phyloP scores from a whole-genome alignment of 2,888 invertebrate genomes.

The Sclerodermus sp. region DNA sequence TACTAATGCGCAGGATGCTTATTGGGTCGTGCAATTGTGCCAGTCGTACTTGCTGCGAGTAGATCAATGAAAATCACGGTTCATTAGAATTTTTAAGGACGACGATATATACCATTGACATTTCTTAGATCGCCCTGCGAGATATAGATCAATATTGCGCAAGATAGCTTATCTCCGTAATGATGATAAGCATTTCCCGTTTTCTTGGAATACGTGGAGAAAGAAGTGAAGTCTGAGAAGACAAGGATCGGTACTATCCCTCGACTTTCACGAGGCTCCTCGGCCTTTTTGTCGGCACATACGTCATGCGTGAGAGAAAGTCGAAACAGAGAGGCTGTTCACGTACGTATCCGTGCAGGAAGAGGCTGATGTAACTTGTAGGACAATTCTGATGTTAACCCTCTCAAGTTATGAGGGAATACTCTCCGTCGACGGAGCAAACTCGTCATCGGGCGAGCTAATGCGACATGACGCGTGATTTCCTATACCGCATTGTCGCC shows the following conservation, averaged over 20 bases:
- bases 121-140: too few species aligned
- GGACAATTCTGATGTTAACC: conserved; percentile 1
- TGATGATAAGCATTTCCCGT: conserved; percentile 19
- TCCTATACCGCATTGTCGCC: conserved; percentile 14
- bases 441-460: conserved; percentile 14
- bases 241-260: conserved; percentile 17
- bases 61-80: too few species aligned
- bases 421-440: not conserved
- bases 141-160: conserved; percentile 15
- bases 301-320: not conserved
- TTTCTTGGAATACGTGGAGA: not conserved
- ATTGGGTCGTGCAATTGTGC: too few species aligned
- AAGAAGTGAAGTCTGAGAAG: conserved; percentile 5
- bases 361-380: conserved; percentile 1
- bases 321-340: conserved; percentile 1
- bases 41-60: too few species aligned
- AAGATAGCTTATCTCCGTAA: conserved; percentile 21
- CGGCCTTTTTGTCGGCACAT: not conserved
- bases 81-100: too few species aligned
- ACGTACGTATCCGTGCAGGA: not conserved
- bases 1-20: too few species aligned
- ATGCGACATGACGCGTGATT: conserved; percentile 15
- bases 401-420: not conserved
- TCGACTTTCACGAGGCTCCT: conserved; percentile 13
- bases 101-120: too few species aligned